Evolutionary conservation across 2,888 invertebrate species (phyloP).

Genomic region (Orthonychiurus folsomi): DNA sequence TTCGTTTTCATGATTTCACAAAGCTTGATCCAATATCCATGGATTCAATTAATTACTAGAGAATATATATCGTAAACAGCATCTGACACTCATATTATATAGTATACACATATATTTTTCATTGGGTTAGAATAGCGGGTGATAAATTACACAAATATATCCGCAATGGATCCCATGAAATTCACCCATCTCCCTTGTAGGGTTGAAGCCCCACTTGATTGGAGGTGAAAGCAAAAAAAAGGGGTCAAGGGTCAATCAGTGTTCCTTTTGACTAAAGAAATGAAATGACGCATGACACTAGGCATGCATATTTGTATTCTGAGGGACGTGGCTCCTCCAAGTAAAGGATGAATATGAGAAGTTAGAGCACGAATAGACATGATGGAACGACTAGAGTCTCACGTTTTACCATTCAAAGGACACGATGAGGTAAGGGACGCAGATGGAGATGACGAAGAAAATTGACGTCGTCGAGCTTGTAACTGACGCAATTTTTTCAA

Average conservation of each 20-base stretch:
- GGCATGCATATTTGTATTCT: no score
- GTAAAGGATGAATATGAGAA: no score
- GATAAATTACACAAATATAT: not conserved
- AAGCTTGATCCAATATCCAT: not conserved
- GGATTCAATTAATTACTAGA: not conserved
- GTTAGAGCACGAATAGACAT: no score
- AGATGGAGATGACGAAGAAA: not conserved
- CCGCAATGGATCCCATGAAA: no score
- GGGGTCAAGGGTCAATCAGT: no score
- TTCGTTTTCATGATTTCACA: not conserved
- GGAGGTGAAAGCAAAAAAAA: no score
- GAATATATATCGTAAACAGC: not conserved
- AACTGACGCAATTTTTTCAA: conserved; percentile 63
- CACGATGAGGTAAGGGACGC: not conserved
- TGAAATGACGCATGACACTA: no score
- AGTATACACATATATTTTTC: conserved; percentile 1
- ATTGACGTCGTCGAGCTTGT: conserved; percentile 36
- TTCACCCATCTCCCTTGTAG: no score
- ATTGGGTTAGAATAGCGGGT: not conserved
- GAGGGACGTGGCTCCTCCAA: no score
- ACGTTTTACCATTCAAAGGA: not conserved
- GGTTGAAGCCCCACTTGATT: no score
- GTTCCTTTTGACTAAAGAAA: no score
- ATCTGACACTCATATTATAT: not conserved
- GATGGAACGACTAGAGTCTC: not conserved